A percentile compares a stretch with the other conserved stretches of the same genome.
phyloP scores from a whole-genome alignment of 2,113 vertebrate genomes.

The Salvelinus alpinus region DNA sequence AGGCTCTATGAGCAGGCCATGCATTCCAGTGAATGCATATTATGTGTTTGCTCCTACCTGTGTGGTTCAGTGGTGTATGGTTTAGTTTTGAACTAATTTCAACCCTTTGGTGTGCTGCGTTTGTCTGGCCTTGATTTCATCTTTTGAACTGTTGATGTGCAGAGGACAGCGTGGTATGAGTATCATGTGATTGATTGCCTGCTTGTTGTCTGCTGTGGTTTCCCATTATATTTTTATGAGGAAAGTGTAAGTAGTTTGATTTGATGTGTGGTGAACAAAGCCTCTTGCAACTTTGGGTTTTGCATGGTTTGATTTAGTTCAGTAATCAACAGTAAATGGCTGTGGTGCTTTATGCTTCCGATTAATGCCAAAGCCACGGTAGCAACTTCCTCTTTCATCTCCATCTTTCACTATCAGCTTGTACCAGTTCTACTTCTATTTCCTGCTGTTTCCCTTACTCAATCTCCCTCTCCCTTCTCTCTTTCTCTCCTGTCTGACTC shows the following conservation, averaged over 20 bases:
- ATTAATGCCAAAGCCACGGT: background rate
- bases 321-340: too few relatives aligned
- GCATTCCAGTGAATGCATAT: background rate
- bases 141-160: background rate
- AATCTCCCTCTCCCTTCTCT: constrained; percentile 3
- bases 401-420: background rate
- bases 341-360: too few relatives aligned
- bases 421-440: background rate
- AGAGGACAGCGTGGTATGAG: background rate
- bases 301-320: background rate
- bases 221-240: background rate
- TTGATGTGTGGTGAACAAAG: background rate
- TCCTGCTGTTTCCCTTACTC: background rate
- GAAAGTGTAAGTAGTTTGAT: background rate
- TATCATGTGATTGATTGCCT: background rate
- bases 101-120: background rate
- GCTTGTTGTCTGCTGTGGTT: background rate
- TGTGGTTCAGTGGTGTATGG: background rate
- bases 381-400: background rate
- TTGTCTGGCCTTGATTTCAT: background rate
- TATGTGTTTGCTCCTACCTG: background rate
- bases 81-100: background rate
- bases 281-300: background rate
- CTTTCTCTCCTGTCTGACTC: constrained; percentile 62
- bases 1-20: background rate